Base-by-base conservation (phyloP, 2,797 vertebrate species). In the Oryzias sinensis region DNA sequence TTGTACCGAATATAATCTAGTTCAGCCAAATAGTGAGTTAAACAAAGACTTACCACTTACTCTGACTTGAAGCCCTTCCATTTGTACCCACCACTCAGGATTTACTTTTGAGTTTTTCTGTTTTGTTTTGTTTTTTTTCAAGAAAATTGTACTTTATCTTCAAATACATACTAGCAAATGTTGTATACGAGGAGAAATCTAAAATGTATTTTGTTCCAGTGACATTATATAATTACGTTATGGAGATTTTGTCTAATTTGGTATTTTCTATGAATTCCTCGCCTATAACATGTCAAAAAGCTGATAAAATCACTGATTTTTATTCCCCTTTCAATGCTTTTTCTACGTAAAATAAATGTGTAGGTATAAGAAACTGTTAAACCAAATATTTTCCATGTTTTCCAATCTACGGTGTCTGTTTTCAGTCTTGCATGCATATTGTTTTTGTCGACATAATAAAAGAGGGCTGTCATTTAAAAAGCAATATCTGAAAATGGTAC, bases 191-290 rank as follows among this genome's bases (percentile, higher is more conserved):
- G 33, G 33, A 13, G 33, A 37, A 37, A 11, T 9, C 33, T 37
- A 57, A 65, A 64, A 76, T 77, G 74, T 83, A 75, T 79, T 82
- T 78, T 68, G 74, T 41, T 56, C 68, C 70, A 80, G 65, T 70
- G 58, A 57, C 47, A 41, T 71, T 20, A 53, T 58, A 77, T 77
- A 72, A 79, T 56, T 76, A 73, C 84, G 80, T 65, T 70, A 60
- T 57, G 57, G 65, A 16, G 49, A 66, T 84, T 45, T 56, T 33
- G 72, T 74, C 29, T 18, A 56, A 49, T 9, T n/a, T 59, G 25
- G 17, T 49, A 50, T 70, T 65, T 43, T 63, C 56, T 43, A 17
- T 20, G 2, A 65, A 42, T 37, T 46, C 18, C 44, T 60, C 27
- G 59, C 9, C 33, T 37, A 11, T 37, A 9, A 13, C 9, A 37